These are phyloP conservation scores for Callyntrura guangdongensis DNA, from an alignment of 2,888 invertebrate genomes.

Conservation along the genomic window DNA sequence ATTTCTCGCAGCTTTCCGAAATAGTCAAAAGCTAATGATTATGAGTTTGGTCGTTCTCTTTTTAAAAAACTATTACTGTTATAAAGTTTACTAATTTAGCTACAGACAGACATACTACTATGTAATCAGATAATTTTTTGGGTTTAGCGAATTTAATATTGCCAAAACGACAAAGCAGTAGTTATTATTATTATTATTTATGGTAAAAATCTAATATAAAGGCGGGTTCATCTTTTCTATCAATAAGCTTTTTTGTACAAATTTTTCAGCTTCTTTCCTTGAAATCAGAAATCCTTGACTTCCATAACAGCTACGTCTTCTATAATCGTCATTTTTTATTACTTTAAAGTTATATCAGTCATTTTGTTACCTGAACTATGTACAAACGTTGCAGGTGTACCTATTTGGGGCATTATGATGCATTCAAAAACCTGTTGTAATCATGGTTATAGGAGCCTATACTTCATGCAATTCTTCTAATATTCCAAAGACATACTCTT, in stretches of 20 bases:
- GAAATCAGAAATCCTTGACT: not conserved
- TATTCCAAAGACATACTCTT: not conserved
- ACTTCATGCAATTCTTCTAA: no score
- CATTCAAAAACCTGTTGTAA: not conserved
- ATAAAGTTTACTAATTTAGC: not conserved
- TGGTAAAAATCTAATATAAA: not conserved
- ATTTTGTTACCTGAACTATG: not conserved
- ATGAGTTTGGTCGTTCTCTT: not conserved
- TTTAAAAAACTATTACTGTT: constrained; percentile 17
- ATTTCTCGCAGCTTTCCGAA: constrained; percentile 42
- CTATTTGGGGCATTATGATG: constrained; percentile 29
- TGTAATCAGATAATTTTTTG: not conserved
- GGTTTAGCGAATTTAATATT: not conserved
- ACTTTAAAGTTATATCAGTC: not conserved
- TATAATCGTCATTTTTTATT: not conserved
- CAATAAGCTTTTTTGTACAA: not conserved
- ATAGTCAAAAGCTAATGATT: constrained; percentile 34
- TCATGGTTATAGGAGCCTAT: no score
- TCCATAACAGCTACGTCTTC: constrained; percentile 5
- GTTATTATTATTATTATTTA: constrained; percentile 6
- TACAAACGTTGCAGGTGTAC: no score
- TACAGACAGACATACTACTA: constrained; percentile 23
- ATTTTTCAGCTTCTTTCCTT: not conserved
- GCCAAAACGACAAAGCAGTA: constrained; percentile 4
- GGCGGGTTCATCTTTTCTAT: constrained; percentile 1